Evolutionary conservation across 1,140 invertebrate genomes (phyloP).

Genomic region (Zaprionus inermis): DNA sequence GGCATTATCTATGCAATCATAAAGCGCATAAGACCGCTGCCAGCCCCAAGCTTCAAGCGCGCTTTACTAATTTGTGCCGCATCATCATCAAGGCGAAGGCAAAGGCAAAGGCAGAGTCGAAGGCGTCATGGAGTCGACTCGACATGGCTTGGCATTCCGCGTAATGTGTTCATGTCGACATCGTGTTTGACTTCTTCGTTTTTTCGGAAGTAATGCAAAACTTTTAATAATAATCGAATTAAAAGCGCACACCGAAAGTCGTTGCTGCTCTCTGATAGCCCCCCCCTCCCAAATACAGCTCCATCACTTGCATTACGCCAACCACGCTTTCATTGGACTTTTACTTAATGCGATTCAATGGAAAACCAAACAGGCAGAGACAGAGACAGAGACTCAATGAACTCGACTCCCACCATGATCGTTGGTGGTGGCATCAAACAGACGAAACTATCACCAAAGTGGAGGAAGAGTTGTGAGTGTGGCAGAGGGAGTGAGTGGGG

Average conservation of each 20-base stretch:
- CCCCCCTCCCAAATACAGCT: slow-evolving; percentile 25
- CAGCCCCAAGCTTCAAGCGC: not conserved
- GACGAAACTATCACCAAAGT: slow-evolving; percentile 68
- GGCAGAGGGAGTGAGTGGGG: slow-evolving; percentile 28
- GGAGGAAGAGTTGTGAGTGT: slow-evolving; percentile 23
- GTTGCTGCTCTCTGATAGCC: slow-evolving; percentile 42
- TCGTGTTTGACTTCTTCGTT: slow-evolving; percentile 26
- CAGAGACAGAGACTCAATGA: not conserved
- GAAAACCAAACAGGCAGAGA: slow-evolving; percentile 1
- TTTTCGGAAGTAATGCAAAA: slow-evolving; percentile 75
- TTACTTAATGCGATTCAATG: slow-evolving; percentile 72
- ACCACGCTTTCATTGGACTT: slow-evolving; percentile 69
- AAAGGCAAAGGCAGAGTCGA: not conserved
- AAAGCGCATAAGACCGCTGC: not conserved
- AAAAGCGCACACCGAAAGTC: slow-evolving; percentile 71
- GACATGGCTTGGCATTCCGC: slow-evolving; percentile 16
- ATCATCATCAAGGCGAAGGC: slow-evolving; percentile 57
- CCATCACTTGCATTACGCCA: slow-evolving; percentile 26
- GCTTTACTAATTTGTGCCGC: slow-evolving; percentile 52
- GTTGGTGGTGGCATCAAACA: slow-evolving; percentile 27
- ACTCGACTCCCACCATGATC: slow-evolving; percentile 7
- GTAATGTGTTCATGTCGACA: slow-evolving; percentile 36
- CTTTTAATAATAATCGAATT: slow-evolving; percentile 82
- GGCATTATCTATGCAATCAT: slow-evolving; percentile 62
- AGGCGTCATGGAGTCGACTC: slow-evolving; percentile 8